phyloP scores from a whole-genome alignment of 2,113 vertebrate species.

The Suricata suricatta region DNA sequence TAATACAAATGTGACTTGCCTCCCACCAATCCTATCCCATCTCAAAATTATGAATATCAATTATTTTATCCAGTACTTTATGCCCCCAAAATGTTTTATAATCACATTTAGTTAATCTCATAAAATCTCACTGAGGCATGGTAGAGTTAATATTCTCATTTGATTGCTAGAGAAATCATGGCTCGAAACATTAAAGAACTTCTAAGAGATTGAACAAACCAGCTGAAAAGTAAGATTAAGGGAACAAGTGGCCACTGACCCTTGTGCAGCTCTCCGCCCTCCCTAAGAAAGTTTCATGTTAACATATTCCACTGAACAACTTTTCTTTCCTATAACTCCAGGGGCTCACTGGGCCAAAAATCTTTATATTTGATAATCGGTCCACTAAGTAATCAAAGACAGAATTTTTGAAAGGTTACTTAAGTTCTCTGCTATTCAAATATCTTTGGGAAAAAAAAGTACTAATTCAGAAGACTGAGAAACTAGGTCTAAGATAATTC shows the following conservation, averaged over 20 bases:
- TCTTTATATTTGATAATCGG: not conserved
- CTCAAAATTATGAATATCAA: constrained; percentile 66
- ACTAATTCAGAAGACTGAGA: constrained; percentile 27
- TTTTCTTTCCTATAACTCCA: not conserved
- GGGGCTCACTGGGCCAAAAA: not conserved
- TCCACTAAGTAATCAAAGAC: not conserved
- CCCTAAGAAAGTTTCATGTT: not conserved
- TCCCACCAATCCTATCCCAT: constrained; percentile 8
- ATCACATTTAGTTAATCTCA: constrained; percentile 45
- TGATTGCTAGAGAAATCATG: not conserved
- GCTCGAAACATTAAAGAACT: not conserved
- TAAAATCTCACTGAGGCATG: constrained; percentile 43
- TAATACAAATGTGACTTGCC: not conserved
- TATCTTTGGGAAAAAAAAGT: constrained; percentile 14
- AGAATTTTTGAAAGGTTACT: constrained; percentile 14
- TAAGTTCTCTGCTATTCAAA: constrained; percentile 20
- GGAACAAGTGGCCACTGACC: not conserved
- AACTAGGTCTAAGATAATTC: constrained; percentile 32
- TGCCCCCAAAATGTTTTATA: constrained; percentile 39
- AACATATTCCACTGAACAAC: not conserved
- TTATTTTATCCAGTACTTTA: constrained; percentile 21
- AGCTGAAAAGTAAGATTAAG: not conserved
- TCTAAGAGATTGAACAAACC: not conserved
- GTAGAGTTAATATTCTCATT: not conserved
- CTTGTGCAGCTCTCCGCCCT: not conserved